A percentile compares a stretch with the other conserved stretches of the same genome.
Evolutionary conservation across 2,797 vertebrate species (phyloP).

Genomic region (Enteromius afrohamiltoni): DNA sequence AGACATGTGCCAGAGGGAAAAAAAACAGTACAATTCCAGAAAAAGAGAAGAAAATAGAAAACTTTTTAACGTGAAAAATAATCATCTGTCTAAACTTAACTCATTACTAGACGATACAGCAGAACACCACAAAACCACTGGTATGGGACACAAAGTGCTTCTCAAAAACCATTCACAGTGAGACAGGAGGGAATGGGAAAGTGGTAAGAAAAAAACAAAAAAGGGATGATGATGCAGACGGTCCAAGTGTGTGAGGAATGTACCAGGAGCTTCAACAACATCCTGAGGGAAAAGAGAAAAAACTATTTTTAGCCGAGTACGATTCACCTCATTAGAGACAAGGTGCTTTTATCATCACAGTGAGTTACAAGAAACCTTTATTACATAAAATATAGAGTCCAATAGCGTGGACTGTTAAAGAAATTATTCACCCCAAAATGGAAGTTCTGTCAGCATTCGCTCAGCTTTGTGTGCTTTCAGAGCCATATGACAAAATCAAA

Average conservation of each 20-base stretch:
- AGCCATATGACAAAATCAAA: not conserved
- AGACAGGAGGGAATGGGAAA: conserved; percentile 39
- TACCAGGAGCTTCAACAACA: conserved; percentile 67
- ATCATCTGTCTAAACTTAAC: conserved; percentile 48
- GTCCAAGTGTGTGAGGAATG: conserved; percentile 68
- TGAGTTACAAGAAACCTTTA: conserved; percentile 41
- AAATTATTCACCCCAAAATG: conserved; percentile 18
- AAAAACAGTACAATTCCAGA: not conserved
- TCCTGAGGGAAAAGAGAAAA: conserved; percentile 62
- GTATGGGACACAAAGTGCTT: conserved; percentile 62
- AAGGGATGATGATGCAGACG: conserved; percentile 46
- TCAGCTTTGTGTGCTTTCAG: not conserved
- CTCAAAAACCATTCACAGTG: conserved; percentile 34
- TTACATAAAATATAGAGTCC: conserved; percentile 27
- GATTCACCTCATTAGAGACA: conserved; percentile 60
- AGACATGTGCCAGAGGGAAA: not conserved
- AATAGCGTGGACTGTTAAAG: not conserved
- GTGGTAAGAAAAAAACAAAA: conserved; percentile 37
- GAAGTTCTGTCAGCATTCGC: conserved; percentile 17
- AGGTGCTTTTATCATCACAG: conserved; percentile 57
- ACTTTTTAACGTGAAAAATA: conserved; percentile 23
- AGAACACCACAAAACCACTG: conserved; percentile 56
- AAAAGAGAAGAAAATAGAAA: conserved; percentile 29
- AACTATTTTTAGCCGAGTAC: conserved; percentile 64
- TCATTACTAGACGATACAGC: conserved; percentile 44